Evolutionary conservation across 1,140 invertebrate genomes (phyloP).

Genomic region (Drosophila equinoxialis): DNA sequence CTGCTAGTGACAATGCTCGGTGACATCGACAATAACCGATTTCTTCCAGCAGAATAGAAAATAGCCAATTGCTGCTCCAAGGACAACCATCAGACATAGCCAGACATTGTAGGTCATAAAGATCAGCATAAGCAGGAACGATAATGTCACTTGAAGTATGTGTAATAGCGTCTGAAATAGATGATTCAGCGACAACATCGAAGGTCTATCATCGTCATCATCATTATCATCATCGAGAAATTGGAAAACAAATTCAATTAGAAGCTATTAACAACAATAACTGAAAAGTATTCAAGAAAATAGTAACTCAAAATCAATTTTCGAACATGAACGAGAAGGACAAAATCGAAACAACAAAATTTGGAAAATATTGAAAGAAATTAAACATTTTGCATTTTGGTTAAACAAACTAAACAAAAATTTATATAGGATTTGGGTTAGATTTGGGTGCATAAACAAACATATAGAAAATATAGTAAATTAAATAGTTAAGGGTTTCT

Average conservation of each 20-base stretch:
- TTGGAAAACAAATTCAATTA: slow-evolving; percentile 14
- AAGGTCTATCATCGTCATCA: slow-evolving; percentile 85
- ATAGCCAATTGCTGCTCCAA: slow-evolving; percentile 95
- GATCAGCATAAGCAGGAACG: slow-evolving; percentile 97
- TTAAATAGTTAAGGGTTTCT: background rate
- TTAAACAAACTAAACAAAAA: background rate
- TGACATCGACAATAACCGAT: slow-evolving; percentile 94
- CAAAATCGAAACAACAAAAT: no score
- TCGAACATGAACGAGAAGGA: background rate
- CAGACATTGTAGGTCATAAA: slow-evolving; percentile 99
- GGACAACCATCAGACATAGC: slow-evolving; percentile 94
- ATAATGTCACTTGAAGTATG: slow-evolving; percentile 93
- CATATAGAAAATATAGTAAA: background rate
- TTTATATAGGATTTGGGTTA: background rate
- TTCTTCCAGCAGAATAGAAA: slow-evolving; percentile 98
- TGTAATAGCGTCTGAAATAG: slow-evolving; percentile 94
- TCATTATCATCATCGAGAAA: background rate
- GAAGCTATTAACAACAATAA: background rate
- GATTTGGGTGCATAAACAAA: slow-evolving; percentile 1
- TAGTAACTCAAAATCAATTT: background rate
- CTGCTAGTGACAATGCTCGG: slow-evolving; percentile 95
- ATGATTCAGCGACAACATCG: slow-evolving; percentile 91
- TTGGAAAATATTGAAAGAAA: background rate
- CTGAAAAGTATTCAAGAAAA: background rate
- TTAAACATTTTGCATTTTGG: background rate